Evolutionary conservation across 2,113 vertebrate genomes (phyloP).

Genomic region (Galemys pyrenaicus): DNA sequence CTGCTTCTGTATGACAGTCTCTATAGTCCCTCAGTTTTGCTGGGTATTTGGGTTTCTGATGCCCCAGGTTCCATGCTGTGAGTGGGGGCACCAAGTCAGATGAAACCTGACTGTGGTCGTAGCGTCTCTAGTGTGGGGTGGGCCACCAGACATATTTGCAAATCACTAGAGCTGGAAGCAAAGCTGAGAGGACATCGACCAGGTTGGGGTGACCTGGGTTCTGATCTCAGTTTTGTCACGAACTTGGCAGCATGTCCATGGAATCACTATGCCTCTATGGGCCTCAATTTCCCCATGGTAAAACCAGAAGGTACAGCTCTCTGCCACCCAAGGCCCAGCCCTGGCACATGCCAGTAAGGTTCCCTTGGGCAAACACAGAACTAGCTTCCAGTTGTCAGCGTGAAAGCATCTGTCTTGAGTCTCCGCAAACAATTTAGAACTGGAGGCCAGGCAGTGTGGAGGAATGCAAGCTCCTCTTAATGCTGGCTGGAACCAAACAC

Average conservation of each 20-base stretch:
- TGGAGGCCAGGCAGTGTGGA: background rate
- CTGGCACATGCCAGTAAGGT: background rate
- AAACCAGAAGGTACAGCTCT: background rate
- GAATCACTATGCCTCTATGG: background rate
- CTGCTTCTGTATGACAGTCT: background rate
- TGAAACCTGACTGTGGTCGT: background rate
- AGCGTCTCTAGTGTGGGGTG: rapidly evolving
- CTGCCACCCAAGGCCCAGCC: background rate
- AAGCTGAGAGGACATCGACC: background rate
- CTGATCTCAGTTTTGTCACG: background rate
- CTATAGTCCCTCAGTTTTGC: background rate
- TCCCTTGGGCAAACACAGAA: background rate
- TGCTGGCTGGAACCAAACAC: slow-evolving; percentile 19
- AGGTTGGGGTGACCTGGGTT: background rate
- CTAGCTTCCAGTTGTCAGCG: slow-evolving; percentile 42
- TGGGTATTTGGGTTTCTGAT: background rate
- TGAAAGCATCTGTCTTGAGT: slow-evolving; percentile 48
- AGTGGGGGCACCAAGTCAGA: rapidly evolving
- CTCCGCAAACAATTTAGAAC: slow-evolving; percentile 59
- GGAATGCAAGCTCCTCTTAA: slow-evolving; percentile 63
- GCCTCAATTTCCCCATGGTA: background rate
- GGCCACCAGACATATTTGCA: background rate
- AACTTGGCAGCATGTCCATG: too few species aligned
- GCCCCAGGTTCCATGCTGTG: background rate
- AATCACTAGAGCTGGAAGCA: background rate